Percentiles rank a stretch among this genome's conserved stretches.
These are phyloP conservation scores for Hypotaenidia philippensis DNA, from an alignment of 2,797 vertebrate species.

Conservation along the genomic window DNA sequence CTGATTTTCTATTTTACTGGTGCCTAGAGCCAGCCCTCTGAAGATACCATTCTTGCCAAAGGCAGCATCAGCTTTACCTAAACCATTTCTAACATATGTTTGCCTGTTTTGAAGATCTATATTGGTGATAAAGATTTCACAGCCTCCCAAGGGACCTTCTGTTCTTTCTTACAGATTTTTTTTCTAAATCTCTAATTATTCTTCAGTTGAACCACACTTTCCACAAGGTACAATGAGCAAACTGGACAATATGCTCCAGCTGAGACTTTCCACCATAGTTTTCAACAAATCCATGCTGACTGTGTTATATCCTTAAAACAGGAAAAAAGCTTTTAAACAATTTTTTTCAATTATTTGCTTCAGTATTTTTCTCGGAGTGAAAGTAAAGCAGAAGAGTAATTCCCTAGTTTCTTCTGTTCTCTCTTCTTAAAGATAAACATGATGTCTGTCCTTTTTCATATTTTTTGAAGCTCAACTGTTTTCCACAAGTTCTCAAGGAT, in stretches of 20 bases:
- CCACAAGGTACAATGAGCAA: conserved; percentile 50
- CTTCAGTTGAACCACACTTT: conserved; percentile 73
- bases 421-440: conserved; percentile 7
- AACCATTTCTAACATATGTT: conserved; percentile 74
- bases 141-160: conserved; percentile 74
- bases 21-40: conserved; percentile 61
- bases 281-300: neutral
- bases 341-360: neutral
- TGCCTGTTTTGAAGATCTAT: conserved; percentile 76
- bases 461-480: conserved; percentile 29
- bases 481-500: conserved; percentile 12
- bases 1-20: conserved; percentile 53
- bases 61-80: conserved; percentile 76
- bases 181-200: conserved; percentile 74
- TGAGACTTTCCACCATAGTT: conserved; percentile 11
- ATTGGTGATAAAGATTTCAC: conserved; percentile 77
- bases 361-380: conserved; percentile 16
- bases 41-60: conserved; percentile 70
- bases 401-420: conserved; percentile 24
- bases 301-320: neutral
- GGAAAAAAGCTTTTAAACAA: conserved; percentile 14
- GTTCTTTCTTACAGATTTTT: conserved; percentile 71
- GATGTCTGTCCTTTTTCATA: conserved; percentile 16
- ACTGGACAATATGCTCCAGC: conserved; percentile 54
- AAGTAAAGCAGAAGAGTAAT: conserved; percentile 10